Evolutionary conservation across 2,113 vertebrate genomes (phyloP), one percentile per base, ranked within the genome.

Genomic region (Heteronetta atricapilla): DNA sequence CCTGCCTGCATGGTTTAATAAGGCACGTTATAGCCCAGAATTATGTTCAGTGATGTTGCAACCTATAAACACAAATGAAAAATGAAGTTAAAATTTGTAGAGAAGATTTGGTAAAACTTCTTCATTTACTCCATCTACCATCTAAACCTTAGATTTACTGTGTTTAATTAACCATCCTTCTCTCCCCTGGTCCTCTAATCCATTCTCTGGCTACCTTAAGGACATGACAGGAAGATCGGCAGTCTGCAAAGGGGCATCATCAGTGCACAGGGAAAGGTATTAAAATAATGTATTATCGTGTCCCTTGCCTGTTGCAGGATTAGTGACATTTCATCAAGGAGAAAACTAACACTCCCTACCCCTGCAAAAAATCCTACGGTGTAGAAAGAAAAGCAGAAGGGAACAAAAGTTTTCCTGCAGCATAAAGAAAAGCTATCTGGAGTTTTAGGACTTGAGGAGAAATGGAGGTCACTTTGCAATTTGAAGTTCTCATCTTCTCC

Each of bases 91-190:
- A 66, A 93, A 29, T 95, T 96, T 86, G 40, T 78, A 95, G 48
- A 88, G 60, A 94, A 90, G 59, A 83, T 93, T 86, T 73, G 18
- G 34, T 73, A 95, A 96, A 93, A 82, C n/a, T 95, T 88, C 88
- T 81, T 96, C n/a, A 88, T 96, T 97, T 96, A 95, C 64, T 92
- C 75, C 58, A 94, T 40, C 58, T 86, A 89, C 63, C 86, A 82
- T 60, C 96, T 93, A 96, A 97, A 90, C 50, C 55, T 88, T 59
- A 96, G 93, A 97, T 97, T 97, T 97, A 96, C 83, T 93, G 86
- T 20, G 94, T 97, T 97, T 97, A 96, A 97, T 97, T 97, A 98
- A 97, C 95, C 80, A 89, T 95, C 78, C 89, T 93, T 62, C 88
- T 81, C 48, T 83, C 59, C 91, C 40, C 53, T 64, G 78, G 31